Evolutionary conservation across 1,140 invertebrate genomes (phyloP), one percentile per base, ranked within the genome.

Genomic region (Brachionus paranguensis): DNA sequence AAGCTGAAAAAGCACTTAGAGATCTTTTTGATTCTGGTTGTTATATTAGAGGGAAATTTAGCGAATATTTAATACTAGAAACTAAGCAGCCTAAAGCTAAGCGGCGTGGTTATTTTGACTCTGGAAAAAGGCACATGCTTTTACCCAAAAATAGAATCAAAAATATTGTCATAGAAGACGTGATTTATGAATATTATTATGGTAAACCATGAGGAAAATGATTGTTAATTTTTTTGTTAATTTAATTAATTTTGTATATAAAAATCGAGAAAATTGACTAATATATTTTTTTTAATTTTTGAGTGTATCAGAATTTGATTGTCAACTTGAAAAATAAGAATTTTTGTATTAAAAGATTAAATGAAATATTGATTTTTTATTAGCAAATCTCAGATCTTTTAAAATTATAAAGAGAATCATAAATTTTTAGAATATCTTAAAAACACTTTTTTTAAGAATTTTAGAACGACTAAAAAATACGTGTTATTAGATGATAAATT

Each of bases 171-270:
- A 76, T 76, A 12, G 72, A 76, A 17, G 72, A 76, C 33, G 12
- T 11, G 3, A 76, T 76, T 50, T 76, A 76, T 29, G 45, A 76
- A 47, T 76, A 50, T 76, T 76, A 50, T 50, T 76, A 76, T 76
- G 72, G 72, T 0, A 76, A 76, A 33, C 72, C 72, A 5, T 60
- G 17, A 53, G 4, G 2, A 27, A 76, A 53, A 14, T 43, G n/a
- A 12, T 45, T 17, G 24, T 45, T 17, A 12, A 11, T 68, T 68
- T 33, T 11, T 17, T 72, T 37, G 33, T 37, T 27, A 43, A 4
- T 10, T 8, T 1, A 74, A 24, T 17, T 45, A 24, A 20, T 45
- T n/a, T 74, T 74, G 37, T 74, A 74, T 0, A 68, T 33, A 33
- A 12, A 68, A 41, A 33, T 68, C n/a, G 11, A 6, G 65, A 6